Conservation (phyloP, 2,797 vertebrate species). For the Anabas testudineus region DNA sequence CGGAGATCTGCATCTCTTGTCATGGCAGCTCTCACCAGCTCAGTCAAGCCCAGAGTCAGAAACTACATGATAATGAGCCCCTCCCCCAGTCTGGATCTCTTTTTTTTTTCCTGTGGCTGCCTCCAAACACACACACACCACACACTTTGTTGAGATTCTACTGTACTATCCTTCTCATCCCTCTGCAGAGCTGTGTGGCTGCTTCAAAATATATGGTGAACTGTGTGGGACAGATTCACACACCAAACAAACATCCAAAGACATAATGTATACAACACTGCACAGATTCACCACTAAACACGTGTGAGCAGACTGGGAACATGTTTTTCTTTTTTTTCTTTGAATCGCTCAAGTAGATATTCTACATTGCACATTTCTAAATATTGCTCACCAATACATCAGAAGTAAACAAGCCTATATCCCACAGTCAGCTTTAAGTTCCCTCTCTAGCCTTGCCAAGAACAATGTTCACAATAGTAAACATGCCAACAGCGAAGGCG, state of each 20-base stretch:
- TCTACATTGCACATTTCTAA: constrained; percentile 36
- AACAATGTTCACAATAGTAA: constrained; percentile 35
- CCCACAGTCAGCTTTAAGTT: constrained; percentile 6
- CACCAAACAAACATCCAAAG: not conserved
- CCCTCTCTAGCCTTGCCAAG: constrained; percentile 33
- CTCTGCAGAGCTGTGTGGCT: constrained; percentile 16
- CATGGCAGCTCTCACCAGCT: constrained; percentile 47
- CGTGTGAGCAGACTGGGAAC: not conserved
- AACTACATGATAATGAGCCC: constrained; percentile 55
- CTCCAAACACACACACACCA: constrained; percentile 44
- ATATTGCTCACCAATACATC: constrained; percentile 17
- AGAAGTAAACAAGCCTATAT: constrained; percentile 27
- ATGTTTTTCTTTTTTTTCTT: not conserved
- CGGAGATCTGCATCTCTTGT: constrained; percentile 52
- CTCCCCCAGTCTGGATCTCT: constrained; percentile 54
- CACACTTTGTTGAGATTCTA: constrained; percentile 44
- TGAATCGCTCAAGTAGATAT: not conserved
- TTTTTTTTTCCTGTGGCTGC: constrained; percentile 40
- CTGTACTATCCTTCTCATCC: constrained; percentile 17
- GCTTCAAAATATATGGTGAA: constrained; percentile 13
- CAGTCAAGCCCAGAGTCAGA: constrained; percentile 64
- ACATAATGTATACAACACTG: not conserved
- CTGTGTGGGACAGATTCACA: not conserved
- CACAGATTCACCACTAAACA: constrained; percentile 7
- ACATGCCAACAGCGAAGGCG: constrained; percentile 53